Conservation (phyloP, 2,797 vertebrate species). For the Lithobates pipiens region DNA sequence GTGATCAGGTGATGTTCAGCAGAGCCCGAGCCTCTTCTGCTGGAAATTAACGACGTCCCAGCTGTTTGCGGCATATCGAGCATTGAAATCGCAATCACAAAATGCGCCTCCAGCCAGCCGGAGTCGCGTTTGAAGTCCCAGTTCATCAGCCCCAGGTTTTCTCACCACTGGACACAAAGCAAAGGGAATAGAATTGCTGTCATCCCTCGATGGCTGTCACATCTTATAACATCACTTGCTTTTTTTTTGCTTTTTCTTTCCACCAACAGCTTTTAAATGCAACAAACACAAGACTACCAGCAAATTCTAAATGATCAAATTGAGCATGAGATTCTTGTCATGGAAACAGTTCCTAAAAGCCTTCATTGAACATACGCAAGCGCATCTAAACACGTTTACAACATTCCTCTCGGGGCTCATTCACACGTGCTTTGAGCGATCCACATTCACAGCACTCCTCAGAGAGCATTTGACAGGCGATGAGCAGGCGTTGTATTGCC, state of each 20-base stretch:
- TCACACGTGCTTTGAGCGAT: too few species aligned
- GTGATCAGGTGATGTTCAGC: constrained; percentile 37
- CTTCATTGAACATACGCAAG: background rate
- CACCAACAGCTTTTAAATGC: background rate
- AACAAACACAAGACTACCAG: background rate
- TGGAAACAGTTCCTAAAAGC: background rate
- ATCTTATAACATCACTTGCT: constrained; percentile 29
- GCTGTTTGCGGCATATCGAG: constrained; percentile 20
- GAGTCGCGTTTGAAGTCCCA: constrained; percentile 23
- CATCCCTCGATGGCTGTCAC: constrained; percentile 33
- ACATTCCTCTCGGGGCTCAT: too few species aligned
- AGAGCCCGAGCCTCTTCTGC: constrained; percentile 6
- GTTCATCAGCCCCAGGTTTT: constrained; percentile 33
- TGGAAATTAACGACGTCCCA: constrained; percentile 44
- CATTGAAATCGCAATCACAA: constrained; percentile 6
- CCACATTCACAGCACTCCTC: too few species aligned
- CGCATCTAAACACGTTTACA: too few species aligned
- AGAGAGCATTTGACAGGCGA: too few species aligned
- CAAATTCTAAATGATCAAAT: background rate
- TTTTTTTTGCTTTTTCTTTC: background rate
- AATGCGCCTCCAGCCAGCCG: constrained; percentile 10
- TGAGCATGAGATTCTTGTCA: background rate
- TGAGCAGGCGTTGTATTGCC: too few species aligned
- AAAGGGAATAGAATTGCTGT: constrained; percentile 5
- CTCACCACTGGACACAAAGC: constrained; percentile 10